Percentiles rank a stretch among this genome's conserved stretches.
These are phyloP conservation scores for Thunnus maccoyii DNA, from an alignment of 2,113 vertebrate genomes.

Conservation along the genomic window DNA sequence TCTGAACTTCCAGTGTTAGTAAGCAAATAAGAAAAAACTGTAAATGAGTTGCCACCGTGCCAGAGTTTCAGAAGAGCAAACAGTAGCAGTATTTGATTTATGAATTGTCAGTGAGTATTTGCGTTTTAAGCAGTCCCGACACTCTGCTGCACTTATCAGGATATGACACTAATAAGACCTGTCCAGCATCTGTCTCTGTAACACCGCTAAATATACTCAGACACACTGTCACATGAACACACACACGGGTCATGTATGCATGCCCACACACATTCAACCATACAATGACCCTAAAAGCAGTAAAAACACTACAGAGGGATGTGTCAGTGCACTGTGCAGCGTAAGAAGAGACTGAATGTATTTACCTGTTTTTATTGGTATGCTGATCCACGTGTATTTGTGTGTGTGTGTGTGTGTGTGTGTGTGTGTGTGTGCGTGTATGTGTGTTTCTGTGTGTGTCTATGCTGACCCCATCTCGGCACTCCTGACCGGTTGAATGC, in stretches of 20 bases:
- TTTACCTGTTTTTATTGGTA: slow-evolving; percentile 64
- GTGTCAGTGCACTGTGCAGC: slow-evolving; percentile 14
- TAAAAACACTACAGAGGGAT: slow-evolving; percentile 44
- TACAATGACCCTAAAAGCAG: slow-evolving; percentile 38
- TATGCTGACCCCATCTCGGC: slow-evolving; percentile 84
- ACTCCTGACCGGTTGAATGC: slow-evolving; percentile 95
- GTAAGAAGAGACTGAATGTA: slow-evolving; percentile 24
- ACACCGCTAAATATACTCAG: slow-evolving; percentile 9
- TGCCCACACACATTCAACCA: slow-evolving; percentile 24
- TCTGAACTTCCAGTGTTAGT: too few relatives aligned
- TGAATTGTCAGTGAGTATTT: neutral
- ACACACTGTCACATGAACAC: slow-evolving; percentile 14
- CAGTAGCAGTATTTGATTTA: neutral
- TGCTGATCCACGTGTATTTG: slow-evolving; percentile 84
- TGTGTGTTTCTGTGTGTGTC: slow-evolving; percentile 55
- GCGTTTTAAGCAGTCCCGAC: neutral
- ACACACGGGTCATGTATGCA: slow-evolving; percentile 20
- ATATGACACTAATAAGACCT: slow-evolving; percentile 34
- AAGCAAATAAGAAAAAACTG: too few relatives aligned
- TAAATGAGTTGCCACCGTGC: neutral
- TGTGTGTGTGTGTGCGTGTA: slow-evolving; percentile 2
- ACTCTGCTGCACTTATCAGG: slow-evolving; percentile 13
- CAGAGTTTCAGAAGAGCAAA: neutral
- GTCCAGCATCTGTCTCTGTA: slow-evolving; percentile 8
- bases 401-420: slow-evolving; percentile 61